Evolutionary conservation across 2,797 vertebrate genomes (phyloP), one percentile per base, ranked within the genome.

Genomic region (Bradypodion pumilum): DNA sequence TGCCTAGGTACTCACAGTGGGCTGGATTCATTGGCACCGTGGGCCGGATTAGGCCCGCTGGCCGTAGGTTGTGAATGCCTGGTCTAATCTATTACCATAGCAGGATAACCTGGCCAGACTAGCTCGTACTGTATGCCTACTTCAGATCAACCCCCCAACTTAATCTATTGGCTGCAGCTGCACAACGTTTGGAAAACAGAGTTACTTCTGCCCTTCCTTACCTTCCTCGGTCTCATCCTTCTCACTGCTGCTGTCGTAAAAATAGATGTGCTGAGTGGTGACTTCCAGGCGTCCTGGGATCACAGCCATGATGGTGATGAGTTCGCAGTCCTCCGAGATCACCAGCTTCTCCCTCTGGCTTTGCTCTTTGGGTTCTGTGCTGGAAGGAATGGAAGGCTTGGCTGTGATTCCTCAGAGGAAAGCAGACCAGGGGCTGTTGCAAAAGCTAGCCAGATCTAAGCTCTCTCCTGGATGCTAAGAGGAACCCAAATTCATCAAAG

Each of bases 161-260:
- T 49, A 12, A 1, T 12, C 46, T 49, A 46, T 46, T 49, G 12
- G 13, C 13, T 32, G 32, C 0, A 40, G 19, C n/a, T 63, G n/a
- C 56, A 35, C 29, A 2, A 72, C 23, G 29, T 42, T 75, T 62
- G 46, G 35, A 66, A 1, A 7, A 19, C 1, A 4, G 15, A 27
- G 7, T 66, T 23, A 19, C 16, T n/a, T n/a, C n/a, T n/a, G n/a
- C n/a, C n/a, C n/a, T n/a, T n/a, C 25, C 0, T 88, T 81, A 98
- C 98, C 98, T 92, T 99, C 98, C 85, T 99, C 98, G 0, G 98
- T 99, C 92, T 99, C 98, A 88, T 98, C 97, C 82, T 98, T 99
- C 90, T 99, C 98, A 0, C 94, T 93, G 93, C 96, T 99, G 94
- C 97, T 94, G 0, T 99, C 99, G 0, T 99, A 99, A 96, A 99